Conservation (phyloP, 2,113 vertebrate species). For the Oryzias melastigma region DNA sequence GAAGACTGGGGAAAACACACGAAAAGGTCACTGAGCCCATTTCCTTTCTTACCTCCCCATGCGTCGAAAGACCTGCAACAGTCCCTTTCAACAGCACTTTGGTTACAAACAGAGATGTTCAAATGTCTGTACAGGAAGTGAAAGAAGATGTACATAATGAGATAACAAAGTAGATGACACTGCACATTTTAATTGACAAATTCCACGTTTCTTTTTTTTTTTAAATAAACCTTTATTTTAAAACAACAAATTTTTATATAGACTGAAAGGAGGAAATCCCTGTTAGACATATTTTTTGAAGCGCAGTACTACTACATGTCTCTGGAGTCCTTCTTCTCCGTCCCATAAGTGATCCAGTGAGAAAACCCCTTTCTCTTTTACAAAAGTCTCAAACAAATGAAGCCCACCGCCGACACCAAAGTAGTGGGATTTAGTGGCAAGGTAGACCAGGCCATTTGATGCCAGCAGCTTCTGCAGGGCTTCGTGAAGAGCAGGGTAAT, state of each 20-base stretch:
- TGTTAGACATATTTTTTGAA: constrained; percentile 73
- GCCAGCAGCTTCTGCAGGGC: constrained; percentile 79
- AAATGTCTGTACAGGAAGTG: constrained; percentile 59
- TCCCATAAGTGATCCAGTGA: constrained; percentile 74
- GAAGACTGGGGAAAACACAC: constrained; percentile 80
- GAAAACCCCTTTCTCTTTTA: constrained; percentile 81
- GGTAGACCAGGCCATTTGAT: constrained; percentile 79
- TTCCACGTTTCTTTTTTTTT: constrained; percentile 20
- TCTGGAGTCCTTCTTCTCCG: constrained; percentile 85
- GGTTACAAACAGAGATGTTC: constrained; percentile 64
- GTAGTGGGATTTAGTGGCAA: constrained; percentile 92
- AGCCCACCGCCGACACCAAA: constrained; percentile 93
- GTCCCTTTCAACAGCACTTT: constrained; percentile 66
- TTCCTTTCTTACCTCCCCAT: constrained; percentile 74
- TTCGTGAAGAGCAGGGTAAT: constrained; percentile 83
- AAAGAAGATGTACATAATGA: constrained; percentile 28
- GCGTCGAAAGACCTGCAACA: constrained; percentile 72
- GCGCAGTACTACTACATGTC: constrained; percentile 82
- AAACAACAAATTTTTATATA: no score
- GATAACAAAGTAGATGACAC: constrained; percentile 19
- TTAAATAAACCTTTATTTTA: constrained; percentile 18
- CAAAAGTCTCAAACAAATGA: constrained; percentile 85
- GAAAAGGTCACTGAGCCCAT: constrained; percentile 83
- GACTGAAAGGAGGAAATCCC: no score
- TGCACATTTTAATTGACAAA: no score